Conservation (phyloP, 1,140 invertebrate species). For the Caenorhabditis elegans region WBcel235 BX284605.5:11525501-11526000, state of each 20-base stretch:
- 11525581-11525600: constrained; percentile 1
- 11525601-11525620: constrained; percentile 22
- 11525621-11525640: constrained; percentile 22
- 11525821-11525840: not conserved
- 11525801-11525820: not conserved
- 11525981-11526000: too few relatives aligned
- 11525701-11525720: constrained; percentile 5
- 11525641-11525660: constrained; percentile 24
- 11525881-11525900: too few relatives aligned
- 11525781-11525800: not conserved
- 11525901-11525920: too few relatives aligned
- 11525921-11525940: too few relatives aligned
- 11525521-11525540: not conserved
- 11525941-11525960: too few relatives aligned
- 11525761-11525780: not conserved
- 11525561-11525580: constrained; percentile 23
- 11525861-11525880: too few relatives aligned
- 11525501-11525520: not conserved
- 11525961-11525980: too few relatives aligned
- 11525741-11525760: not conserved
- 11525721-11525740: not conserved
- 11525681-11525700: not conserved
- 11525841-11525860: too few relatives aligned
- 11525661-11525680: not conserved
- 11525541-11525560: constrained; percentile 18